Conservation (phyloP, 2,113 vertebrate genomes). For the Larimichthys polyactis region DNA sequence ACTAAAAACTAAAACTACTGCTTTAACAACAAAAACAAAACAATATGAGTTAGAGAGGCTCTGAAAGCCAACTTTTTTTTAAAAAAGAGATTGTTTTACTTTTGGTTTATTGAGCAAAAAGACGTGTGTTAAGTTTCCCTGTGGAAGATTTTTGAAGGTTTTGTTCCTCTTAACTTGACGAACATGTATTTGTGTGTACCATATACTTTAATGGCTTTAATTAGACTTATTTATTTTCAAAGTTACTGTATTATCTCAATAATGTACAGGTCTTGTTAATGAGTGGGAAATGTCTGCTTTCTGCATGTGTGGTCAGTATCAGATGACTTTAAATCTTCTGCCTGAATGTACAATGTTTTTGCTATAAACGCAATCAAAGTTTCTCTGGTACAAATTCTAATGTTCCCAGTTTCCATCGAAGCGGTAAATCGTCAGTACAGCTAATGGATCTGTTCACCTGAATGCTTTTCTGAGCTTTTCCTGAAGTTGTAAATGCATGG, state of each 20-base stretch:
- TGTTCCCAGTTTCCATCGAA: not conserved
- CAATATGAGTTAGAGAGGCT: not conserved
- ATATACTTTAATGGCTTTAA: conserved; percentile 27
- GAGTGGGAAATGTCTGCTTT: conserved; percentile 22
- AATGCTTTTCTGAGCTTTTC: not conserved
- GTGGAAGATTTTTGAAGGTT: not conserved
- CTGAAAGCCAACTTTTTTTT: too few species aligned
- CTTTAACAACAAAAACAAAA: not conserved
- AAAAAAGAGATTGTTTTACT: not conserved
- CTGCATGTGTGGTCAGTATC: conserved; percentile 32
- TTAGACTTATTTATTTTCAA: conserved; percentile 26
- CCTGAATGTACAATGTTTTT: conserved; percentile 9
- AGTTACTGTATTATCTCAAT: not conserved
- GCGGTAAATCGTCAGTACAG: not conserved
- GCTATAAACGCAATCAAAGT: not conserved
- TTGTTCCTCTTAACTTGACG: not conserved
- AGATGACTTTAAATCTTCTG: conserved; percentile 5
- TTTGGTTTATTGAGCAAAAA: not conserved
- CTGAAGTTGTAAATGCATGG: not conserved
- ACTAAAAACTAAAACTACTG: too few species aligned
- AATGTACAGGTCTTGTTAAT: not conserved
- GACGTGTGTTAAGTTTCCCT: not conserved
- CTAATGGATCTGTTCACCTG: not conserved
- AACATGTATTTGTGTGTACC: conserved; percentile 2
- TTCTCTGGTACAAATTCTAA: not conserved